These are phyloP conservation scores for Potamilus streckersoni DNA, from an alignment of 1,140 invertebrate species.

Conservation along the genomic window DNA sequence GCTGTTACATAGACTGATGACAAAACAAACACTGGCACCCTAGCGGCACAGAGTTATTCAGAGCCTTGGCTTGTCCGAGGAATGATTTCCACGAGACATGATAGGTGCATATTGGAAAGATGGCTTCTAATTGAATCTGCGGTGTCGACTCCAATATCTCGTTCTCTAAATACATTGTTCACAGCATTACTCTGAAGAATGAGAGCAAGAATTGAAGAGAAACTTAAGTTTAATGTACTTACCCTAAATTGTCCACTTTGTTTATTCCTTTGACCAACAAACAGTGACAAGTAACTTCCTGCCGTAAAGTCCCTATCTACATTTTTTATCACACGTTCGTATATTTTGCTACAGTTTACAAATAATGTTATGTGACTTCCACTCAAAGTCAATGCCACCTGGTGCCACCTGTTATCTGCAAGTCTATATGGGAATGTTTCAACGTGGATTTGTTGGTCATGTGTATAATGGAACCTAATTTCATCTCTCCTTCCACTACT, in stretches of 20 bases:
- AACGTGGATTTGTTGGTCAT: slow-evolving; percentile 73
- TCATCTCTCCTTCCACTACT: slow-evolving; percentile 89
- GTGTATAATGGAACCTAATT: slow-evolving; percentile 73
- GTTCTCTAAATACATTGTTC: no score
- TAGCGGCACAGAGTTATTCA: no score
- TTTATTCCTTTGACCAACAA: slow-evolving; percentile 87
- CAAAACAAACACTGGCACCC: no score
- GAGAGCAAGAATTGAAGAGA: neutral
- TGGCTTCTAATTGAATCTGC: no score
- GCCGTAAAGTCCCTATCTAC: slow-evolving; percentile 73
- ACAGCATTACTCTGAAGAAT: no score
- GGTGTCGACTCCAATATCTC: no score
- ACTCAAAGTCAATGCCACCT: slow-evolving; percentile 83
- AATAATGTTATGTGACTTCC: slow-evolving; percentile 84
- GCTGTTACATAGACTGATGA: no score
- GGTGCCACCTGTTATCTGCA: slow-evolving; percentile 88
- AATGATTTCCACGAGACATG: no score
- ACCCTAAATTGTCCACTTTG: slow-evolving; percentile 91
- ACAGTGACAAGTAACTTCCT: slow-evolving; percentile 76
- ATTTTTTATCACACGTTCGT: slow-evolving; percentile 78
- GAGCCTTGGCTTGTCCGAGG: no score
- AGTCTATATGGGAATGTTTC: slow-evolving; percentile 89
- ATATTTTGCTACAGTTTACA: slow-evolving; percentile 87
- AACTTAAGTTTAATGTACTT: slow-evolving; percentile 45
- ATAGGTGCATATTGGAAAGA: no score